Conservation (phyloP, 2,797 vertebrate genomes). For the Nyctalus aviator region DNA sequence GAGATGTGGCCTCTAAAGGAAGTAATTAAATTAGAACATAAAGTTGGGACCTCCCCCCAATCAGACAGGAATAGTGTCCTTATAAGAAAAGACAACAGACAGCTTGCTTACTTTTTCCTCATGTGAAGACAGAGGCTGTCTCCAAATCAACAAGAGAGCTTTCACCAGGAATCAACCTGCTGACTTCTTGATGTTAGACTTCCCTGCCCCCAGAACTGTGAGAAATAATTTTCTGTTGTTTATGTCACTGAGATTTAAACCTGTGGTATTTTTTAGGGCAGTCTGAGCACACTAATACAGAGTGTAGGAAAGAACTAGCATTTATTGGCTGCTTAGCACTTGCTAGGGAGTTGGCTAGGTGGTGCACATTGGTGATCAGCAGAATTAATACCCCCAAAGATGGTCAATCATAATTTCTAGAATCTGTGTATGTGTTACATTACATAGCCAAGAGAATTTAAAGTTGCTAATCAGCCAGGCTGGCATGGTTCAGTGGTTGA, state of each 20-base stretch:
- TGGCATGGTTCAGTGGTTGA: too few species aligned
- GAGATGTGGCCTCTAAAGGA: not conserved
- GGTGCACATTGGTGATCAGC: not conserved
- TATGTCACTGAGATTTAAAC: not conserved
- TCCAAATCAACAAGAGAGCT: not conserved
- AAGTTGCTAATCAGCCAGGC: not conserved
- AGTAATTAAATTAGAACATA: not conserved
- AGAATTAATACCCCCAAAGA: not conserved
- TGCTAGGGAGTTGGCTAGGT: not conserved
- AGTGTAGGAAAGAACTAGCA: not conserved
- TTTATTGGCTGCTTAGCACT: not conserved
- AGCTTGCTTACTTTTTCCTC: not conserved
- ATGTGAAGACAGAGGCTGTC: not conserved
- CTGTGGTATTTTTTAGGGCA: not conserved
- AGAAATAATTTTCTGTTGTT: slow-evolving; percentile 1
- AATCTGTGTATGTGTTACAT: not conserved
- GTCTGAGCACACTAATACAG: not conserved
- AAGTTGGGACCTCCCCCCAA: not conserved
- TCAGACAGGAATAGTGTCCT: not conserved
- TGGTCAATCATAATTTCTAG: not conserved
- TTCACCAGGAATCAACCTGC: not conserved
- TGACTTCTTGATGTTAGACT: not conserved
- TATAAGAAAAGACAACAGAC: not conserved
- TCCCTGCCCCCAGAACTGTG: not conserved
- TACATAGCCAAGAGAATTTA: not conserved